Evolutionary conservation across 2,797 vertebrate genomes (phyloP), one percentile per base, ranked within the genome.

Genomic region (Toxotes lorentzi): DNA sequence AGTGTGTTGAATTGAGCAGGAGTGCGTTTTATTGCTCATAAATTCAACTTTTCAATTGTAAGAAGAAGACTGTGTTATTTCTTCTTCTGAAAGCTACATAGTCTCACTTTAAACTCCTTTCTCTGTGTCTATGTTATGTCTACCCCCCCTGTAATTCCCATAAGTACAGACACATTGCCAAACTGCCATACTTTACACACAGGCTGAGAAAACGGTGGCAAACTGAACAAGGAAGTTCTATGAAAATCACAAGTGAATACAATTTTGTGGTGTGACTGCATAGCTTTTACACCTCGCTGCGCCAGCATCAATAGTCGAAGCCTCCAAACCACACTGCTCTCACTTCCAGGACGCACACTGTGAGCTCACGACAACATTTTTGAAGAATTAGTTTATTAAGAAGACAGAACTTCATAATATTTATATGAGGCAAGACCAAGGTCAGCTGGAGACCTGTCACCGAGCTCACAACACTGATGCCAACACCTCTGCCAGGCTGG

Each of bases 261-360:
- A 47, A 86, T 81, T 77, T 54, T 80, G 86, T 34, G 78, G 84
- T 57, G 62, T 81, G 66, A 79, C 73, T 68, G 82, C 65, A 62
- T 61, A 71, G 64, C 50, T 83, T 86, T 87, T 65, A 85, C 85
- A 81, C 82, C 78, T 88, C 11, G 2, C 32, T 12, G 56, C 79
- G 89, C 91, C 90, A 93, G 86, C 78, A 14, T 89, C 88, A 91
- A 92, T 54, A 89, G 23, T 4, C 0, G 6, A 32, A 41, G 62
- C 40, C 74, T 88, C 86, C 90, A 89, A 92, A 88, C 87, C 82
- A 58, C 73, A 85, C 67, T 3, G 60, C 57, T 8, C 58, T 80
- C 70, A 61, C 74, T 84, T 87, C 81, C 83, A 86, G 84, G 72
- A 78, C 48, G 43, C 78, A 64, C 70, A 58, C 73, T 76, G 78